Conservation (phyloP, 2,113 vertebrate species). For the Climacteris rufus region DNA sequence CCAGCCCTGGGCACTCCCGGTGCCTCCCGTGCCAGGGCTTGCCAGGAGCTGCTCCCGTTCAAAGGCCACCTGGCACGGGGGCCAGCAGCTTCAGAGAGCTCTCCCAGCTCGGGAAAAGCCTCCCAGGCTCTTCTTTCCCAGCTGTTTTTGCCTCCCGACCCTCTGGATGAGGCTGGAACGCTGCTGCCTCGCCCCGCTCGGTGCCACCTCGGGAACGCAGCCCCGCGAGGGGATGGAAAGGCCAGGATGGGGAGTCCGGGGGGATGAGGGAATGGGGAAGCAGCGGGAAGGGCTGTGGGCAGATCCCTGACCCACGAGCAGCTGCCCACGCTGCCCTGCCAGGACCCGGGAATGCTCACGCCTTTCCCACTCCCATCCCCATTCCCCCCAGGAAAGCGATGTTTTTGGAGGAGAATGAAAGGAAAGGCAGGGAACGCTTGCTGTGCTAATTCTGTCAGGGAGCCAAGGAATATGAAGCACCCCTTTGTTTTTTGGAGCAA, state of each 20-base stretch:
- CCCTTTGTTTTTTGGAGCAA: conserved; percentile 39
- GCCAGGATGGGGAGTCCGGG: background rate
- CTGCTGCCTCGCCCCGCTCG: fast-evolving
- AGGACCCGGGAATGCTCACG: background rate
- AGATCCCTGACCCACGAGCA: background rate
- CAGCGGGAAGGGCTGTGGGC: background rate
- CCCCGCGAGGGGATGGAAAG: background rate
- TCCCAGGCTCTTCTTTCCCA: background rate
- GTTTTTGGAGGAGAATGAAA: conserved; percentile 65
- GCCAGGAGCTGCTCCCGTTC: background rate
- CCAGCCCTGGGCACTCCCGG: background rate
- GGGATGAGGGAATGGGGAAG: background rate
- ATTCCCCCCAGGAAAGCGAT: background rate
- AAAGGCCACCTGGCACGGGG: conserved; percentile 11
- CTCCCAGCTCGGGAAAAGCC: conserved; percentile 10
- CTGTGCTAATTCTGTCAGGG: conserved; percentile 48
- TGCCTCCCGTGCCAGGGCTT: background rate
- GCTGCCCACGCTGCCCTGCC: background rate
- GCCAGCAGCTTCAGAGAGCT: background rate
- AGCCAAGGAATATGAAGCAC: conserved; percentile 53
- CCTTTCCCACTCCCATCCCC: background rate
- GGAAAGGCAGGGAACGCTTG: background rate
- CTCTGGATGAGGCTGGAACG: background rate
- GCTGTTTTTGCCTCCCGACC: background rate
- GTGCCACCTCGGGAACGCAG: background rate